A percentile compares a stretch with the other conserved stretches of the same genome.
Evolutionary conservation across 23 tunicate species (phyloP).

Genomic region (Phallusia fumigata): DNA sequence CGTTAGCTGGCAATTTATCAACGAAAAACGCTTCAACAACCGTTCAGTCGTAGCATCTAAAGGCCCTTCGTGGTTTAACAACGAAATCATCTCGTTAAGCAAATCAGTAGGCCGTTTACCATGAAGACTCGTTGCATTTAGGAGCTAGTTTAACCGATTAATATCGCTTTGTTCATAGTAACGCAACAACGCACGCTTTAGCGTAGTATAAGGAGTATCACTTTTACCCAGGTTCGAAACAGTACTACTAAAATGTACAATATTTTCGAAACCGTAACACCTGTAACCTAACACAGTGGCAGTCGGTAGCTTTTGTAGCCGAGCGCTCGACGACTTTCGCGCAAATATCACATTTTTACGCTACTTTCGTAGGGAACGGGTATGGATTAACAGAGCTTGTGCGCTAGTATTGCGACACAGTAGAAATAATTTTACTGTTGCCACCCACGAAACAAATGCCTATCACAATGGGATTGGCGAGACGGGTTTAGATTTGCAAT

Average conservation of each 20-base stretch:
- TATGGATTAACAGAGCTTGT: too few species aligned
- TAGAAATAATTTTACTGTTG: too few species aligned
- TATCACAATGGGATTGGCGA: too few species aligned
- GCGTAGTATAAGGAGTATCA: not conserved
- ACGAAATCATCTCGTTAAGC: not conserved
- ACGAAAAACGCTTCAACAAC: not conserved
- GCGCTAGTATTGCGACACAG: too few species aligned
- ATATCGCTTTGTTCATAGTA: not conserved
- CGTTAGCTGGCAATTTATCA: slow-evolving; percentile 1
- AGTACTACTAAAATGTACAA: not conserved
- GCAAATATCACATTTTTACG: too few species aligned
- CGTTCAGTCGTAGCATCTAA: slow-evolving; percentile 4
- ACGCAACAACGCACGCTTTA: not conserved
- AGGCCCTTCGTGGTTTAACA: not conserved
- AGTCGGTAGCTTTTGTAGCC: too few species aligned
- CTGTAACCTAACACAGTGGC: too few species aligned
- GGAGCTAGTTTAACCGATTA: not conserved
- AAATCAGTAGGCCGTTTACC: not conserved
- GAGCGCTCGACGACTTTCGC: too few species aligned
- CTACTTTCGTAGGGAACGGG: too few species aligned
- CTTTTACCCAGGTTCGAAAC: not conserved
- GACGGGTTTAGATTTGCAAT: too few species aligned
- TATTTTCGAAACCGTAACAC: too few species aligned
- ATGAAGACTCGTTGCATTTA: not conserved
- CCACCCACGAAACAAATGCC: too few species aligned